These are phyloP conservation scores for Spisula solida DNA, from an alignment of 2,888 invertebrate genomes.

Conservation along the genomic window DNA sequence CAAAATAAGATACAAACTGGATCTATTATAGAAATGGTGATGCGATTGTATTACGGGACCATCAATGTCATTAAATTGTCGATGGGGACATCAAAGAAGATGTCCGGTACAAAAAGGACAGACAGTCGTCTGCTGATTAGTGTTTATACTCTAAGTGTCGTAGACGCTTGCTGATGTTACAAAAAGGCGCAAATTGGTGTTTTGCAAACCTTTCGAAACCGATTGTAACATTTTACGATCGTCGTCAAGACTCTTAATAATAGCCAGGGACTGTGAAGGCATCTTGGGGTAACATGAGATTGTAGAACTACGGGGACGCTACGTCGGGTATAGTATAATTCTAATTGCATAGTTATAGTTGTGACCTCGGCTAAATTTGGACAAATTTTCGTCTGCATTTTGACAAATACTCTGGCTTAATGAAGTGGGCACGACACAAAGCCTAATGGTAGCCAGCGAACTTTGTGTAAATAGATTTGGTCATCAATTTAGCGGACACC, in stretches of 20 bases:
- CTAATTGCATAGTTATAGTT: constrained; percentile 31
- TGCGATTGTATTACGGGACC: constrained; percentile 2
- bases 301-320: neutral
- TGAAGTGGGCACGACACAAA: neutral
- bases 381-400: constrained; percentile 7
- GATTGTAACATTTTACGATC: constrained; percentile 19
- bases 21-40: neutral
- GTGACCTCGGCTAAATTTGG: constrained; percentile 12
- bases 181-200: constrained; percentile 31
- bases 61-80: constrained; percentile 15
- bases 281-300: neutral
- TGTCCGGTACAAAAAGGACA: constrained; percentile 21
- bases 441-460: neutral
- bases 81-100: constrained; percentile 13
- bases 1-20: neutral
- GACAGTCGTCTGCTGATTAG: constrained; percentile 15
- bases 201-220: constrained; percentile 9
- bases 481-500: constrained; percentile 27
- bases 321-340: neutral
- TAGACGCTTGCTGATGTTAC: constrained; percentile 24
- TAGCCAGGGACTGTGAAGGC: neutral
- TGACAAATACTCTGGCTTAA: constrained; percentile 18
- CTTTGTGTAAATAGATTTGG: constrained; percentile 7
- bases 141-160: constrained; percentile 24
- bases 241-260: constrained; percentile 36